Evolutionary conservation across 2,888 invertebrate species (phyloP), one percentile per base, ranked within the genome.

Genomic region (Pegoplata infirma): DNA sequence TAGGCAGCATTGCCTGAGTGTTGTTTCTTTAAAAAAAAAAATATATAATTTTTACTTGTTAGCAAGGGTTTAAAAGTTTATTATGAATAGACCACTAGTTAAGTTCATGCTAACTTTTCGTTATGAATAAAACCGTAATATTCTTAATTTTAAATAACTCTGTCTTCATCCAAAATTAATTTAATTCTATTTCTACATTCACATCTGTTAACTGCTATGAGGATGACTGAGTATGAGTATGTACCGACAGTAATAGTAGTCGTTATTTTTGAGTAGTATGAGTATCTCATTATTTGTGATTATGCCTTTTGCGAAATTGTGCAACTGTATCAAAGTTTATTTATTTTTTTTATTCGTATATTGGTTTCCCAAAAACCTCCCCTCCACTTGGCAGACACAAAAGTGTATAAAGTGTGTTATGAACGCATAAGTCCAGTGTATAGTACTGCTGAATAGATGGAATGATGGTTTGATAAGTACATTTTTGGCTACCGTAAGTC

Each of bases 271-370:
- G 1, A 14, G 59, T 74, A 51, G 61, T 66, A 53, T 59, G 74
- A 78, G 53, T n/a, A 72, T 83, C 85, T 87, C 87, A 88, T 87
- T 88, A 88, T 87, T 86, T 84, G 83, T 86, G 84, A 87, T 87
- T 87, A 88, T 86, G 87, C 83, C 75, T 80, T 85, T 84, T 86
- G 87, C 85, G 82, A 87, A 87, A 85, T 86, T 88, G 87, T 86
- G 75, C 77, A 82, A 76, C 71, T 59, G 66, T 67, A 75, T 61
- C 75, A 75, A 44, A 40, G 61, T 28, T 66, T 53, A 51, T 73
- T 7, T 36, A 6, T 25, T 40, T 21, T 19, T 61, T 25, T 21
- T 36, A 21, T 28, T 32, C 14, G 36, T 59, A 58, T 59, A 47
- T 58, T 46, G 46, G 44, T 19, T 64, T 74, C 46, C 32, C 44